These are phyloP conservation scores for Leucosticte australis DNA, from an alignment of 2,113 vertebrate species.

Conservation along the genomic window DNA sequence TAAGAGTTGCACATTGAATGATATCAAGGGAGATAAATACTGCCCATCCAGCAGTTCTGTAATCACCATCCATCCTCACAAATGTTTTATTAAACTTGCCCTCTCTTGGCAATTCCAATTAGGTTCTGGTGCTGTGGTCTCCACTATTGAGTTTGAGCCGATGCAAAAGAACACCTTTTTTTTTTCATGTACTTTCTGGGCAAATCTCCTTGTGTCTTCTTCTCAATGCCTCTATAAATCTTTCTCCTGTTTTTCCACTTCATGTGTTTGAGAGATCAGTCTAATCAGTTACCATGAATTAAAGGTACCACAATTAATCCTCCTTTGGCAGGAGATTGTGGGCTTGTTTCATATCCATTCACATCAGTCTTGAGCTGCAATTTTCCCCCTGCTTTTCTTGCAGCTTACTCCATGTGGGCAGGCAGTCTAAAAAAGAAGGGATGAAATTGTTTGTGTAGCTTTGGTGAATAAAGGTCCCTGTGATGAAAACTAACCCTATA, in stretches of 20 bases:
- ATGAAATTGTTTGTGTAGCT: not conserved
- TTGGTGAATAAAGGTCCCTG: not conserved
- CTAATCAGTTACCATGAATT: not conserved
- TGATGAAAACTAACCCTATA: not conserved
- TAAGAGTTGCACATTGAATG: not conserved
- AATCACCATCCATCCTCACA: not conserved
- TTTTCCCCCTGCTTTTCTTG: not conserved
- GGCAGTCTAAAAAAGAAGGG: not conserved
- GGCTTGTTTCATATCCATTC: not conserved
- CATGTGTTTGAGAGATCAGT: not conserved
- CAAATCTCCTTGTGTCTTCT: not conserved
- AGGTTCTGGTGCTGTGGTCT: not conserved
- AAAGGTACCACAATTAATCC: not conserved
- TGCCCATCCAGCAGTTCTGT: not conserved
- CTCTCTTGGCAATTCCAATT: not conserved
- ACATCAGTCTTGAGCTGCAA: not conserved
- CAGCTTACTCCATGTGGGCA: not conserved
- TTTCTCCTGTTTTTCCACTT: not conserved
- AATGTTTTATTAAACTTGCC: not conserved
- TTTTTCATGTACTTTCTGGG: not conserved
- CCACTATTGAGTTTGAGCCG: not conserved
- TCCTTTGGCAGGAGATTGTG: not conserved
- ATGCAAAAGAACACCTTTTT: not conserved
- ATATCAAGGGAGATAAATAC: not conserved
- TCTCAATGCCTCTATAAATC: not conserved